These are phyloP conservation scores for Butorides virescens DNA, from an alignment of 2,113 vertebrate genomes.

Conservation along the genomic window DNA sequence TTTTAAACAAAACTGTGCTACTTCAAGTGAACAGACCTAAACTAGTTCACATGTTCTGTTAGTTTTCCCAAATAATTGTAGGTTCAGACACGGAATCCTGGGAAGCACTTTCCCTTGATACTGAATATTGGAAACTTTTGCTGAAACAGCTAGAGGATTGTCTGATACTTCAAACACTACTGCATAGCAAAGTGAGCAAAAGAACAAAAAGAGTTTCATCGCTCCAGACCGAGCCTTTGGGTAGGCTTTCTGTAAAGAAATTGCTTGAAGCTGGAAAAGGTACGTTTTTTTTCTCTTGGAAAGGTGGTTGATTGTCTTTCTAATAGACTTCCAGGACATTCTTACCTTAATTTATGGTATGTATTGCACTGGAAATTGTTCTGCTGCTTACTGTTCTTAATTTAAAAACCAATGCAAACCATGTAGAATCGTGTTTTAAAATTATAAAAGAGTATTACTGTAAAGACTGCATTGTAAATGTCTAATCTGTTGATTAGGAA, in stretches of 20 bases:
- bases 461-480: not conserved
- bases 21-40: not conserved
- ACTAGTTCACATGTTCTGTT: not conserved
- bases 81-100: conserved; percentile 78
- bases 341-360: not conserved
- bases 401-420: not conserved
- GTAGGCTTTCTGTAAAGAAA: conserved; percentile 86
- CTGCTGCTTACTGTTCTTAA: not conserved
- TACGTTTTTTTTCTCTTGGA: conserved; percentile 32
- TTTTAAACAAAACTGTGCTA: not conserved
- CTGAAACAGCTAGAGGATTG: conserved; percentile 92
- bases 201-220: conserved; percentile 64
- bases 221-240: conserved; percentile 74
- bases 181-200: conserved; percentile 70
- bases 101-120: conserved; percentile 94
- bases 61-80: conserved; percentile 75
- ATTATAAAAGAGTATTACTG: not conserved
- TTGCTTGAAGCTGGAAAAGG: conserved; percentile 92
- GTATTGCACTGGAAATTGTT: not conserved
- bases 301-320: not conserved
- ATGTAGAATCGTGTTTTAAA: not conserved
- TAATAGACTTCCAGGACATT: not conserved
- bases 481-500: not conserved
- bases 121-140: conserved; percentile 93
- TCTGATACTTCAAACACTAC: conserved; percentile 89